phyloP scores from a whole-genome alignment of 2,113 vertebrate species.

The Prochilodus magdalenae region DNA sequence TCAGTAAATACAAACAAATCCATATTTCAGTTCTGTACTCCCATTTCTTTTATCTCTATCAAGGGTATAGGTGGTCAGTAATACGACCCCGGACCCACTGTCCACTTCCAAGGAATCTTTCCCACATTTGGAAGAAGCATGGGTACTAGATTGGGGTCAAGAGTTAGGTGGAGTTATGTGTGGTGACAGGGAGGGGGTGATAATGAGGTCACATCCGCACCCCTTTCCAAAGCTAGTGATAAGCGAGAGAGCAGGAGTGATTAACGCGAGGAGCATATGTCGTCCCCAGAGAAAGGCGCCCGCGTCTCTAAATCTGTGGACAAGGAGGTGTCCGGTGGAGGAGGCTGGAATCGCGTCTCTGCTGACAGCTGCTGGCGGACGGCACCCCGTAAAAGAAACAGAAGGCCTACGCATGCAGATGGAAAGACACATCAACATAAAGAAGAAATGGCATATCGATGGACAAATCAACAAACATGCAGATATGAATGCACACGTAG shows the following conservation, averaged over 20 bases:
- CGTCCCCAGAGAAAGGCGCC: conserved; percentile 89
- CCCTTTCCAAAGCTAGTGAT: conserved; percentile 76
- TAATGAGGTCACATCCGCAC: conserved; percentile 43
- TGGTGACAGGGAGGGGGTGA: conserved; percentile 8
- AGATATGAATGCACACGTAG: neutral
- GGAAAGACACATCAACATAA: conserved; percentile 65
- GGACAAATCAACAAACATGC: conserved; percentile 46
- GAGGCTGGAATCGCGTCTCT: conserved; percentile 87
- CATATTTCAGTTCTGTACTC: neutral
- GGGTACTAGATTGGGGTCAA: conserved; percentile 22
- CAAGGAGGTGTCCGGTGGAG: conserved; percentile 89
- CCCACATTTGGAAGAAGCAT: conserved; percentile 10
- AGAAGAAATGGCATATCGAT: conserved; percentile 61
- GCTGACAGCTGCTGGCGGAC: conserved; percentile 84
- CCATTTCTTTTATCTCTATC: conserved; percentile 39
- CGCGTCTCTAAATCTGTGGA: conserved; percentile 95
- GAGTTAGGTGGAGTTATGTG: conserved; percentile 19
- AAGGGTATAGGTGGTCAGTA: neutral
- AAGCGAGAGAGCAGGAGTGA: conserved; percentile 72
- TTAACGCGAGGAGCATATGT: conserved; percentile 74
- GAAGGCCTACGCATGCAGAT: conserved; percentile 89
- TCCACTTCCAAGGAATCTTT: conserved; percentile 10
- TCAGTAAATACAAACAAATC: neutral
- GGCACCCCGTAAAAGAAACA: conserved; percentile 93
- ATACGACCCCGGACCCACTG: conserved; percentile 19